Conservation (phyloP, 1,140 invertebrate genomes). For the Halictus rubicundus region DNA sequence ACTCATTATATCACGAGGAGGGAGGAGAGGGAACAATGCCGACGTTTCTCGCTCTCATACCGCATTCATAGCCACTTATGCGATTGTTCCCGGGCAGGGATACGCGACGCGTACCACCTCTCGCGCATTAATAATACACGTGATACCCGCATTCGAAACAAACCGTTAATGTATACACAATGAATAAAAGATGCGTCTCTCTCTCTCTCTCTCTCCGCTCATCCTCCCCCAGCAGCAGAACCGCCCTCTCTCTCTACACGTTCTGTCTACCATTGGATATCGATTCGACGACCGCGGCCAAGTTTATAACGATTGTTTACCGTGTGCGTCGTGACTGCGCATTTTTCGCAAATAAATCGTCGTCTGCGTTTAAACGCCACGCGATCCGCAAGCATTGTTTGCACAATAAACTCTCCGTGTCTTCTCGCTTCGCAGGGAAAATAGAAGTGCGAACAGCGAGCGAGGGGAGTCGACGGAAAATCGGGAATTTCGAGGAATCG, state of each 20-base stretch:
- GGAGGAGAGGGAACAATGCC: not conserved
- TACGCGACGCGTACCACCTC: not conserved
- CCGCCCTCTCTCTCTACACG: too few relatives aligned
- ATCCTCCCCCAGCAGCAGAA: too few relatives aligned
- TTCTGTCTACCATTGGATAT: slow-evolving; percentile 5
- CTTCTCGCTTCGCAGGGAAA: too few relatives aligned
- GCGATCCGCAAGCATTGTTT: too few relatives aligned
- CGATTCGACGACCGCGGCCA: slow-evolving; percentile 30
- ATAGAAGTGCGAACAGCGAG: too few relatives aligned
- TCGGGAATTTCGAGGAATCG: too few relatives aligned
- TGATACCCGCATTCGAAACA: slow-evolving; percentile 36
- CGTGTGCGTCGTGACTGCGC: too few relatives aligned
- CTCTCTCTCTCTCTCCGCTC: too few relatives aligned
- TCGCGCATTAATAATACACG: slow-evolving; percentile 31
- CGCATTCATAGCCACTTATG: slow-evolving; percentile 11
- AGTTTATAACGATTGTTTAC: slow-evolving; percentile 39
- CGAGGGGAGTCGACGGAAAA: too few relatives aligned
- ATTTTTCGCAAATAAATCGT: not conserved
- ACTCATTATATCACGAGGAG: not conserved
- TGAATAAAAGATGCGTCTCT: slow-evolving; percentile 41
- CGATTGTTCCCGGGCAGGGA: slow-evolving; percentile 8
- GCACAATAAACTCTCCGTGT: too few relatives aligned
- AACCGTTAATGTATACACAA: slow-evolving; percentile 44
- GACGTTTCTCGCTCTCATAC: not conserved
- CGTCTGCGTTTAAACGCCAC: not conserved